These are phyloP conservation scores for Physeter macrocephalus DNA, from an alignment of 2,113 vertebrate species.

Conservation along the genomic window DNA sequence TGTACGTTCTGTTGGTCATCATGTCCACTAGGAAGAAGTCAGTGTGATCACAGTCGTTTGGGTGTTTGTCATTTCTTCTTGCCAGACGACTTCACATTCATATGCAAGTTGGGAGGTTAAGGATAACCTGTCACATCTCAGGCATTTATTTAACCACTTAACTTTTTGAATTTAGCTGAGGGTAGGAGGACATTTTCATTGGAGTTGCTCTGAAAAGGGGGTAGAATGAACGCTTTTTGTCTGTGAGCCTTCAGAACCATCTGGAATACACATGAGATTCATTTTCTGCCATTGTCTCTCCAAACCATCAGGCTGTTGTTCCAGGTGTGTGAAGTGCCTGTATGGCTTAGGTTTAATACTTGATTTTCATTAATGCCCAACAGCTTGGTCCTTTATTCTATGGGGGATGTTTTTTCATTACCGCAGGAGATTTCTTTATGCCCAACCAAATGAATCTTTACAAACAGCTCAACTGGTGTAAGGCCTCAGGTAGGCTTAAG, in stretches of 20 bases:
- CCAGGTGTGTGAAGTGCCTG: constrained; percentile 70
- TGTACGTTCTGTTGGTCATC: neutral
- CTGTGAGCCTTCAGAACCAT: constrained; percentile 65
- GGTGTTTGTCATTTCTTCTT: neutral
- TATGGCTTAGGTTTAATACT: constrained; percentile 51
- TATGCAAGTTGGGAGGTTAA: neutral
- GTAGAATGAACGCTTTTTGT: neutral
- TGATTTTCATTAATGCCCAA: constrained; percentile 67
- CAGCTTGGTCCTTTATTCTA: constrained; percentile 74
- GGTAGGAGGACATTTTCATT: constrained; percentile 44
- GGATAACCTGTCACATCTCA: neutral
- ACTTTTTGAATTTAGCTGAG: constrained; percentile 21
- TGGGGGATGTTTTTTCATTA: constrained; percentile 71
- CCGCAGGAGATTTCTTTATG: constrained; percentile 70
- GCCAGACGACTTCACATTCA: neutral
- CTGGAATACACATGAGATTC: constrained; percentile 73
- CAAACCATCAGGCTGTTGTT: constrained; percentile 65
- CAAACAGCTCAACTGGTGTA: constrained; percentile 71
- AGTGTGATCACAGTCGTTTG: neutral
- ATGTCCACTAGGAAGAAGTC: neutral
- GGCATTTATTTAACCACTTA: neutral
- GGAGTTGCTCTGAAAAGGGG: constrained; percentile 3
- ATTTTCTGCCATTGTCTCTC: constrained; percentile 67
- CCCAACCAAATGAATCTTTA: constrained; percentile 68
- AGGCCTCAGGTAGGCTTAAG: constrained; percentile 67